phyloP scores from a whole-genome alignment of 2,888 invertebrate genomes.

The Volucella inanis region DNA sequence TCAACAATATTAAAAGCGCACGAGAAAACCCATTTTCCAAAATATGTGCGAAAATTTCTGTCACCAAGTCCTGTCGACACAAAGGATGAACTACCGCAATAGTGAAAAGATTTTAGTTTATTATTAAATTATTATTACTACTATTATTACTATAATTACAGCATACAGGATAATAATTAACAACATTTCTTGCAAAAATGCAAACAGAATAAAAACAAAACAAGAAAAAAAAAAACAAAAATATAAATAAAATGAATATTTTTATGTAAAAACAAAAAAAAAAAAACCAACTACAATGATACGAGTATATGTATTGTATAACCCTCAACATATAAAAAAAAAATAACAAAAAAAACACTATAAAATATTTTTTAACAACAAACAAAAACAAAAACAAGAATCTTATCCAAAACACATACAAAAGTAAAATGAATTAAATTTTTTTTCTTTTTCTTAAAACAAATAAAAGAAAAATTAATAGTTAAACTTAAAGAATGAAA shows the following conservation, averaged over 20 bases:
- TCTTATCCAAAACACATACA: constrained; percentile 35
- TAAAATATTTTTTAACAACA: constrained; percentile 56
- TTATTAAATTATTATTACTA: constrained; percentile 83
- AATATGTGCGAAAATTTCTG: constrained; percentile 94
- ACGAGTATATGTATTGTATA: constrained; percentile 68
- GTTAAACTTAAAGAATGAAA: constrained; percentile 40
- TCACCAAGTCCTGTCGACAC: constrained; percentile 94
- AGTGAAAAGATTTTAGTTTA: constrained; percentile 84
- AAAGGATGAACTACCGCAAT: constrained; percentile 91
- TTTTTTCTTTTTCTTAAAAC: constrained; percentile 24
- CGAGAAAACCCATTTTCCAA: constrained; percentile 96
- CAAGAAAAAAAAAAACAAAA: constrained; percentile 9
- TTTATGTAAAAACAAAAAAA: constrained; percentile 60
- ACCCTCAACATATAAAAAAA: constrained; percentile 54
- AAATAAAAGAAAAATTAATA: constrained; percentile 25
- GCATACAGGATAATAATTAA: constrained; percentile 78
- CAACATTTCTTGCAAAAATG: constrained; percentile 69
- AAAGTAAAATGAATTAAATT: constrained; percentile 12
- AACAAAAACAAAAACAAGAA: constrained; percentile 30
- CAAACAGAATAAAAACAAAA: constrained; percentile 63
- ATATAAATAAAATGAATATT: constrained; percentile 45
- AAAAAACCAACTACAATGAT: constrained; percentile 75
- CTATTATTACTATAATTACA: constrained; percentile 82
- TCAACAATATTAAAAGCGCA: constrained; percentile 96
- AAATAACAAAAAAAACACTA: constrained; percentile 55